Base-by-base conservation (phyloP, 1,140 invertebrate species). In the Eulimnadia texana region DNA sequence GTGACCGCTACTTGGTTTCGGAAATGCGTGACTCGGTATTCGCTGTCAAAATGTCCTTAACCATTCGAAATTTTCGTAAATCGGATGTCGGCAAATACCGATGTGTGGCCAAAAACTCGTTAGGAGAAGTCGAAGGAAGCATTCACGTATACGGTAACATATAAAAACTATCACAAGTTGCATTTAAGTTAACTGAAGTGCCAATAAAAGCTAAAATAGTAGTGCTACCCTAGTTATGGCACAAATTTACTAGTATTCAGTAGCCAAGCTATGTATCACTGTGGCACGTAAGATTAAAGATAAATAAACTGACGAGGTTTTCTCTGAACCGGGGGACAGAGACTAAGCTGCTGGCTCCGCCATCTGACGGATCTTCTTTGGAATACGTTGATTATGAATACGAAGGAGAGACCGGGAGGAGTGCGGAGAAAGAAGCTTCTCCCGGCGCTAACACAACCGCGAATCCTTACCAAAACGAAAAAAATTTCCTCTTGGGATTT, bases 21-120 rank as follows among this genome's bases (percentile, higher is more conserved):
- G 79, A 80, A 59, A 71, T 77, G 3, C 76, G 76, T 47, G 83
- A 84, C 67, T 88, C 86, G 11, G 75, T 81, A 53, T 90, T 92
- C 69, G 86, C 91, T 71, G 84, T 88, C 3, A 81, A 81, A 60
- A 91, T 96, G 84, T 79, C 81, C 51, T 76, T 96, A 62, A 85
- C 80, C 47, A 88, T 98, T 62, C 77, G 81, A 25, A 81, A 84
- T 68, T 79, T 96, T 50, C 81, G 86, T 54, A 76, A 79, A 63
- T 77, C 81, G 24, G 92, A 98, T 72, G 33, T 42, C 6, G 33
- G 33, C 33, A 42, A 59, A 29, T 63, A 63, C 47, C 62, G 57
- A 3, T 63, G 62, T 25, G 56, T 63, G 16, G 62, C 56, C 20
- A 63, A 63, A 29, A 63, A 63, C 33, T 63, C 62, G 19, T 11